Evolutionary conservation across 2,888 invertebrate genomes (phyloP).

Genomic region (Cremastobaeus sp.): DNA sequence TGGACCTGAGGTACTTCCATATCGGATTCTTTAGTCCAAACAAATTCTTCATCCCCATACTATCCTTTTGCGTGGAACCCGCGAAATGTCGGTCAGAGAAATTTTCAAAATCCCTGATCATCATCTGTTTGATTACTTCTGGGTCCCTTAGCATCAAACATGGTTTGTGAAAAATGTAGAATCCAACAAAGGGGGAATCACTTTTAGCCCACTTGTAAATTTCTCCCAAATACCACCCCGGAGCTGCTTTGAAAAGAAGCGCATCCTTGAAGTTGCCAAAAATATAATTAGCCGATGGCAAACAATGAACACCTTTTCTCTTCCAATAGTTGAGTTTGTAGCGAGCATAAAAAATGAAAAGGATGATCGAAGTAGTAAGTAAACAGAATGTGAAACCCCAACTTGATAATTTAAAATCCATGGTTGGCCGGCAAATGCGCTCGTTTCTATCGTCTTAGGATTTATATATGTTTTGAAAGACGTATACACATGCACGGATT

Average conservation of each 20-base stretch:
- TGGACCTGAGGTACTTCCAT: slow-evolving; percentile 80
- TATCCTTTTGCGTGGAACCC: slow-evolving; percentile 76
- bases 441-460: slow-evolving; percentile 8
- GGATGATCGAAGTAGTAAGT: slow-evolving; percentile 27
- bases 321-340: slow-evolving; percentile 73
- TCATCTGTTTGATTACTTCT: slow-evolving; percentile 77
- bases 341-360: slow-evolving; percentile 61
- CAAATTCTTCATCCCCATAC: slow-evolving; percentile 76
- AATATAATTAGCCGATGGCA: slow-evolving; percentile 65
- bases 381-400: slow-evolving; percentile 44
- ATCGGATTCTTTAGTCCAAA: slow-evolving; percentile 78
- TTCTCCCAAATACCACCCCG: slow-evolving; percentile 70
- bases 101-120: slow-evolving; percentile 78
- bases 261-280: slow-evolving; percentile 73
- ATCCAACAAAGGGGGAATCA: slow-evolving; percentile 76
- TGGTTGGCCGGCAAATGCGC: slow-evolving; percentile 12
- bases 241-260: slow-evolving; percentile 68
- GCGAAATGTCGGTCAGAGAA: slow-evolving; percentile 79
- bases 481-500: neutral
- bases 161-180: slow-evolving; percentile 79
- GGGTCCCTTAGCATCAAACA: slow-evolving; percentile 78
- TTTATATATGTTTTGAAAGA: slow-evolving; percentile 35
- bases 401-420: slow-evolving; percentile 24
- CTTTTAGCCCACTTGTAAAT: slow-evolving; percentile 65
- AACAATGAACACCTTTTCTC: slow-evolving; percentile 68